These are phyloP conservation scores for Myripristis jacobus DNA, from an alignment of 2,797 vertebrate species.

Conservation along the genomic window DNA sequence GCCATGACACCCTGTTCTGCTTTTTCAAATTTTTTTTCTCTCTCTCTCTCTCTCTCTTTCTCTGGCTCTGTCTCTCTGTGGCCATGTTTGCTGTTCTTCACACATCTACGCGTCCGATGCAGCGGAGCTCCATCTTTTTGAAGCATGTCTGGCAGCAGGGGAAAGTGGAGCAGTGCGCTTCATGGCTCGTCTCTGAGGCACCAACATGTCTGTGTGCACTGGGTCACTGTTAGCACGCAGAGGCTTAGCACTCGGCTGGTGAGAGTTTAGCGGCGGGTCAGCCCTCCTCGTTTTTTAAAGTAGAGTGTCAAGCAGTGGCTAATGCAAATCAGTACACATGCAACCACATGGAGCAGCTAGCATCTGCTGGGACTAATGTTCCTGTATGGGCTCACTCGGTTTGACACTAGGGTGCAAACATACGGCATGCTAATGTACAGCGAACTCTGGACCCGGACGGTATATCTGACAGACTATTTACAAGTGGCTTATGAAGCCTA, in stretches of 20 bases:
- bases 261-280: conserved; percentile 75
- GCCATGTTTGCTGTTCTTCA: neutral
- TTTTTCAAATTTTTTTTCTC: conserved; percentile 34
- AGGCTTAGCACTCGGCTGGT: conserved; percentile 68
- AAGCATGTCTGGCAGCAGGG: conserved; percentile 45
- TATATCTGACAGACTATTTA: conserved; percentile 30
- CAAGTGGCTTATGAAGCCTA: conserved; percentile 33
- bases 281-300: conserved; percentile 64
- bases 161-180: conserved; percentile 69
- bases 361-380: conserved; percentile 61
- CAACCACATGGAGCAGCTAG: conserved; percentile 49
- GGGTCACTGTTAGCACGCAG: conserved; percentile 74
- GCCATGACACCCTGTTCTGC: conserved; percentile 48
- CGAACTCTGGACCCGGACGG: conserved; percentile 8
- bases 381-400: conserved; percentile 30
- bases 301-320: conserved; percentile 68
- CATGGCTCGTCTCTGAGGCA: conserved; percentile 65
- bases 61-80: conserved; percentile 10
- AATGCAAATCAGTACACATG: conserved; percentile 62
- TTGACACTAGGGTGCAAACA: conserved; percentile 37
- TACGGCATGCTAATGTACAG: conserved; percentile 31
- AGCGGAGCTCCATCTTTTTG: conserved; percentile 14
- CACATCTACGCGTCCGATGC: conserved; percentile 15
- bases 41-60: neutral
- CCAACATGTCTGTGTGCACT: conserved; percentile 68